Conservation (phyloP, 1,140 invertebrate genomes). For the Gyrodactylus bullatarudis region DNA sequence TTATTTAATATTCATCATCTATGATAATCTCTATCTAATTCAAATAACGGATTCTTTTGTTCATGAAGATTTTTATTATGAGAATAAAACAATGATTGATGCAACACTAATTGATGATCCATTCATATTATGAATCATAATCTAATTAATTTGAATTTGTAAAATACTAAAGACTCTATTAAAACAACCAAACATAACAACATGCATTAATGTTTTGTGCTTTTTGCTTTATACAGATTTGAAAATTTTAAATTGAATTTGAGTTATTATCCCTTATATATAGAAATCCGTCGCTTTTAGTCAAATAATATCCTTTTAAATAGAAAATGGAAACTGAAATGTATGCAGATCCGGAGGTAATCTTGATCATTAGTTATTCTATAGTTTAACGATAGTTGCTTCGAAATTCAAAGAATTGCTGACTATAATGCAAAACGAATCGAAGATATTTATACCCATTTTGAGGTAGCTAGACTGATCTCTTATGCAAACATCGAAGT, state of each 20-base stretch:
- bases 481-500: not conserved
- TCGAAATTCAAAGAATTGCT: not conserved
- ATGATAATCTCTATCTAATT: not conserved
- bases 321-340: not conserved
- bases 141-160: not conserved
- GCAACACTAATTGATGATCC: too few relatives aligned
- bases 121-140: not conserved
- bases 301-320: too few relatives aligned
- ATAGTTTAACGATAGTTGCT: not conserved
- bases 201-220: not conserved
- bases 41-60: not conserved
- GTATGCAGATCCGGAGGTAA: not conserved
- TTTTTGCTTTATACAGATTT: not conserved
- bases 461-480: not conserved
- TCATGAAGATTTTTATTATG: not conserved
- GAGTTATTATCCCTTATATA: not conserved
- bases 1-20: not conserved
- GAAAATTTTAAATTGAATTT: not conserved
- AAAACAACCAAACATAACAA: not conserved
- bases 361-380: not conserved
- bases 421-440: not conserved
- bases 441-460: not conserved
- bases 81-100: too few relatives aligned
- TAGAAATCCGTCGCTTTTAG: too few relatives aligned
- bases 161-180: not conserved